Evolutionary conservation across 2,888 invertebrate species (phyloP), one percentile per base, ranked within the genome.

Genomic region (Tachina grossa): DNA sequence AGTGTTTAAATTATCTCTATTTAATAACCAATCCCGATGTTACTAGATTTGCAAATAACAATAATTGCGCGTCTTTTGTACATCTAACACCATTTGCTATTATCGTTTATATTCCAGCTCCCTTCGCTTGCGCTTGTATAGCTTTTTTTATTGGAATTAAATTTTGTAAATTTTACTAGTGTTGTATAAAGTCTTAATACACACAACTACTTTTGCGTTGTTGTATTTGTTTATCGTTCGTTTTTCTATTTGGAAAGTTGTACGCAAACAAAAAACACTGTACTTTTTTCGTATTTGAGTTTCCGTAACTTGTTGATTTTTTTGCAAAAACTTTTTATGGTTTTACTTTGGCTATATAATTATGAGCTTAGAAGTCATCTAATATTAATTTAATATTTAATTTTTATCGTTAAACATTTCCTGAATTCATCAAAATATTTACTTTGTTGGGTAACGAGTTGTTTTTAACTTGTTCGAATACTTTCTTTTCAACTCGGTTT

Each of bases 11-110:
- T 47, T 57, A 61, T 43, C 22, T 55, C 3, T 41, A 45, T 47
- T 55, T 16, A 55, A 45, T 41, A 65, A 57, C 59, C 45, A 76
- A 61, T 49, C 51, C 59, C 14, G 9, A 51, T 53, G 19, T 69
- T 10, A 69, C 41, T 59, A 39, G 14, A 57, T 63, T 55, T 19
- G 4, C 45, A 53, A 68, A 65, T 53, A 77, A 57, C 9, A 66
- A 72, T 85, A 80, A 85, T 83, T 85, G 85, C 85, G 85, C 85
- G 83, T 85, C 83, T 83, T 83, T 76, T 79, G 76, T 22, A 72
- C 79, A 83, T 80, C 72, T 65, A 78, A 85, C 63, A 85, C 71
- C 74, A 79, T 83, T 83, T 72, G 75, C 76, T 69, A n/a, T 74
- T 63, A 75, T 71, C 55, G 55, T 76, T 84, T 63, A 45, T 85